These are phyloP conservation scores for Zelleria hepariella DNA, from an alignment of 2,888 invertebrate genomes.

Conservation along the genomic window DNA sequence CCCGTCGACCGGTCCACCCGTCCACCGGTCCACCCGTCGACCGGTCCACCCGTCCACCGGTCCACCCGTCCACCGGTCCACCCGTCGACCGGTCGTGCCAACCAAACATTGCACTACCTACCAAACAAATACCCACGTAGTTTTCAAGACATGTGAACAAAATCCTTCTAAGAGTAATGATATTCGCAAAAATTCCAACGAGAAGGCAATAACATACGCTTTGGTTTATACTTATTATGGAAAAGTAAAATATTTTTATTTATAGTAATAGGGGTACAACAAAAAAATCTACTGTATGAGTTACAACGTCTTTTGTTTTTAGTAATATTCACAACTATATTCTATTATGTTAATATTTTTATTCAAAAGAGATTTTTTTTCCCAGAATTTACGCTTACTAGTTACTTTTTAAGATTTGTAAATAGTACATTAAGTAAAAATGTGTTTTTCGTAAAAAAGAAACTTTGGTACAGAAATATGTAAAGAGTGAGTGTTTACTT, in stretches of 20 bases:
- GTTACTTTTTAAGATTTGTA: slow-evolving; percentile 13
- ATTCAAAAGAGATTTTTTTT: slow-evolving; percentile 4
- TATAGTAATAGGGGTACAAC: slow-evolving; percentile 13
- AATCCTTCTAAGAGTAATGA: too few species aligned
- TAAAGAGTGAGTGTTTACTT: not conserved
- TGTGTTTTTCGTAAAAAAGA: not conserved
- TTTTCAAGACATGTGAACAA: not conserved
- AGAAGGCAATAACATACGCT: slow-evolving; percentile 14
- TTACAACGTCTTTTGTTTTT: not conserved
- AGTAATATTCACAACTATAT: slow-evolving; percentile 17
- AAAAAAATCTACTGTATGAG: slow-evolving; percentile 12
- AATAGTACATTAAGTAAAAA: slow-evolving; percentile 8
- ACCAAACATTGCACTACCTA: not conserved
- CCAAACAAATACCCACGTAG: not conserved
- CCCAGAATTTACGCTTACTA: slow-evolving; percentile 18
- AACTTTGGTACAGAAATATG: not conserved
- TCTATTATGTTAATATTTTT: slow-evolving; percentile 17
- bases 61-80: too few species aligned
- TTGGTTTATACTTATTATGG: slow-evolving; percentile 10
- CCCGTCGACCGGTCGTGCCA: too few species aligned
- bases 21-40: too few species aligned
- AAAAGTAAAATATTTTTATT: slow-evolving; percentile 12
- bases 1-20: too few species aligned
- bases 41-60: too few species aligned
- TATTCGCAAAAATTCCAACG: not conserved